Evolutionary conservation across 2,888 invertebrate species (phyloP).

Genomic region (Lepidocyrtoides sp.): DNA sequence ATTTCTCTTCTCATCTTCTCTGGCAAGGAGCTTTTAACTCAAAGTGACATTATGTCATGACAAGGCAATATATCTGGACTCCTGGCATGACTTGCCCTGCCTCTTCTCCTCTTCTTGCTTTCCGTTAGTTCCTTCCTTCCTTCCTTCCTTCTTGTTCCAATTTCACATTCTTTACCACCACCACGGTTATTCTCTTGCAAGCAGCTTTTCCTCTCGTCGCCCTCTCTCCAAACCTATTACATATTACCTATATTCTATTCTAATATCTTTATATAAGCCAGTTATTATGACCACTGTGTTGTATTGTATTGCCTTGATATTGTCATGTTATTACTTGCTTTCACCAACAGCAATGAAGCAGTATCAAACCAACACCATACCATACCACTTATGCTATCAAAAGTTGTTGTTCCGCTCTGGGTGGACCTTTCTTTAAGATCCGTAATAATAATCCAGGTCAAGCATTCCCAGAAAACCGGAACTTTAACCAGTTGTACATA

Average conservation of each 20-base stretch:
- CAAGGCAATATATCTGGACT: slow-evolving; percentile 77
- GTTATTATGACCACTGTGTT: slow-evolving; percentile 2
- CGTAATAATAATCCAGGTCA: slow-evolving; percentile 11
- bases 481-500: background rate
- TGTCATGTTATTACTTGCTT: too few species aligned
- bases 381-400: slow-evolving; percentile 3
- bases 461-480: slow-evolving; percentile 16
- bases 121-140: slow-evolving; percentile 44
- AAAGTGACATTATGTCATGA: slow-evolving; percentile 78
- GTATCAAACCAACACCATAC: slow-evolving; percentile 7
- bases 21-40: slow-evolving; percentile 74
- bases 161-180: slow-evolving; percentile 25
- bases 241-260: too few species aligned
- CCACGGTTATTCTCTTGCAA: slow-evolving; percentile 2
- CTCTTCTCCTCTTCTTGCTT: slow-evolving; percentile 42
- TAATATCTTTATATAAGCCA: too few species aligned
- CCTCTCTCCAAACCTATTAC: background rate
- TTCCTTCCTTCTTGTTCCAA: slow-evolving; percentile 49
- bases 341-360: slow-evolving; percentile 5
- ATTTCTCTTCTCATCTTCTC: slow-evolving; percentile 66
- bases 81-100: slow-evolving; percentile 59
- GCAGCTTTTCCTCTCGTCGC: background rate
- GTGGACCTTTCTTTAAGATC: background rate
- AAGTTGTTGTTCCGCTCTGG: slow-evolving; percentile 20
- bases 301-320: slow-evolving; percentile 1